A percentile compares a stretch with the other conserved stretches of the same genome.
Conservation (phyloP, 2,888 invertebrate genomes). For the Protodeltote pygarga region DNA sequence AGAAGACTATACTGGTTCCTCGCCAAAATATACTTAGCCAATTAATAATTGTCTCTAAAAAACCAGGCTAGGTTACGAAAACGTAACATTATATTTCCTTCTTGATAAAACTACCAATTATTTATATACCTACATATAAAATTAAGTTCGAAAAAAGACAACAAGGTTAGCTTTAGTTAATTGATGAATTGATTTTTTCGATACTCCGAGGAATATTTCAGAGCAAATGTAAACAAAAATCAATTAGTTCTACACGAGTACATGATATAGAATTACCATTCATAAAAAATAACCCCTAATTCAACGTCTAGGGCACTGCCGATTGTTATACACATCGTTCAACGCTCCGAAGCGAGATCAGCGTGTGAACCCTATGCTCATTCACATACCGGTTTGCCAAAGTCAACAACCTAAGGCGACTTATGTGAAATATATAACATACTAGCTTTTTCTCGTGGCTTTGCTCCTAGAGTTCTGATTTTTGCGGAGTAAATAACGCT, state of each 20-base stretch:
- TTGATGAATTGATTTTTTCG: no score
- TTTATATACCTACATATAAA: no score
- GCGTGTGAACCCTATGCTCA: slow-evolving; percentile 6
- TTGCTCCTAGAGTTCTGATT: slow-evolving; percentile 1
- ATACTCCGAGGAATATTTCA: neutral
- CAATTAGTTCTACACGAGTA: neutral
- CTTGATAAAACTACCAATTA: no score
- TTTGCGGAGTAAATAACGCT: neutral
- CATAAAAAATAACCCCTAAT: neutral
- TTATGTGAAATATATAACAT: neutral
- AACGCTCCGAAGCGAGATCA: slow-evolving; percentile 21
- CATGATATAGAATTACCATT: no score
- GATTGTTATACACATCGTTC: slow-evolving; percentile 23
- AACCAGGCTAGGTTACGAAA: no score
- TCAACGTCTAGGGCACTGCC: slow-evolving; percentile 12
- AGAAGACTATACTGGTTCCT: no score
- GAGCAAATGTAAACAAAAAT: neutral
- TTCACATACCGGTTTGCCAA: slow-evolving; percentile 29
- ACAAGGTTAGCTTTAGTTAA: no score
- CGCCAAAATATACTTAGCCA: no score
- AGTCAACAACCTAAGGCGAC: slow-evolving; percentile 28
- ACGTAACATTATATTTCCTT: no score
- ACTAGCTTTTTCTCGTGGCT: slow-evolving; percentile 1
- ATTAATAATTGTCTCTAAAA: no score
- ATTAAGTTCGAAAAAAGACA: no score